Evolutionary conservation across 2,797 vertebrate genomes (phyloP).

Genomic region (Amblyraja radiata): DNA sequence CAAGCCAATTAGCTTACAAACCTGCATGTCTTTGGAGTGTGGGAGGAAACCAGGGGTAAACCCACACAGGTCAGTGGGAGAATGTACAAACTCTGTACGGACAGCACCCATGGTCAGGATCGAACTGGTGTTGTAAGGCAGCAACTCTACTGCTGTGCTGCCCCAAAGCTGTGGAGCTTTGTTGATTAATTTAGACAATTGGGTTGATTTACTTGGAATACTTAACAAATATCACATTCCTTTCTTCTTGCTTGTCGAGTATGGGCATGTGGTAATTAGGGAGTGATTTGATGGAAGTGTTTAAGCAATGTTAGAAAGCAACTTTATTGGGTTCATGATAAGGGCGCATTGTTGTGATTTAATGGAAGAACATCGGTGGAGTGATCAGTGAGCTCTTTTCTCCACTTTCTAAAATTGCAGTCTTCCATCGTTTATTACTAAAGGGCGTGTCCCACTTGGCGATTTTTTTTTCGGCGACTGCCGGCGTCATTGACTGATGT

Average conservation of each 20-base stretch:
- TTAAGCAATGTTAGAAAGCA: background rate
- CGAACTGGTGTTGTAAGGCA: too few relatives aligned
- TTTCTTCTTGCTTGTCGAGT: background rate
- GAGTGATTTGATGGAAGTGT: background rate
- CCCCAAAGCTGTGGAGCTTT: background rate
- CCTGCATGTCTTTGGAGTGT: too few relatives aligned
- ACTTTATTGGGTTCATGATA: background rate
- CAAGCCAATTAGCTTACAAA: too few relatives aligned
- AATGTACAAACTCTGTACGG: too few relatives aligned
- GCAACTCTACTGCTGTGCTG: too few relatives aligned
- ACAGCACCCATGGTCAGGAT: too few relatives aligned
- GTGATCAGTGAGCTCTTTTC: background rate
- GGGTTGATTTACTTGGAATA: background rate
- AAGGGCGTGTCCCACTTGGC: too few relatives aligned
- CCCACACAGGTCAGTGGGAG: too few relatives aligned
- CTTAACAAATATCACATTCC: background rate
- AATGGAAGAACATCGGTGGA: background rate
- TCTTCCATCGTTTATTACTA: background rate
- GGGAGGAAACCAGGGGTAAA: too few relatives aligned
- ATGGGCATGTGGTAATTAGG: background rate
- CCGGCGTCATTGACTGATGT: too few relatives aligned
- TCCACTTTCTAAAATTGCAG: too few relatives aligned
- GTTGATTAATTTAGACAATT: background rate
- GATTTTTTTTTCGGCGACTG: too few relatives aligned
- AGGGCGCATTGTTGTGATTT: background rate